These are phyloP conservation scores for Gymnodraco acuticeps DNA, from an alignment of 2,797 vertebrate genomes.

Conservation along the genomic window DNA sequence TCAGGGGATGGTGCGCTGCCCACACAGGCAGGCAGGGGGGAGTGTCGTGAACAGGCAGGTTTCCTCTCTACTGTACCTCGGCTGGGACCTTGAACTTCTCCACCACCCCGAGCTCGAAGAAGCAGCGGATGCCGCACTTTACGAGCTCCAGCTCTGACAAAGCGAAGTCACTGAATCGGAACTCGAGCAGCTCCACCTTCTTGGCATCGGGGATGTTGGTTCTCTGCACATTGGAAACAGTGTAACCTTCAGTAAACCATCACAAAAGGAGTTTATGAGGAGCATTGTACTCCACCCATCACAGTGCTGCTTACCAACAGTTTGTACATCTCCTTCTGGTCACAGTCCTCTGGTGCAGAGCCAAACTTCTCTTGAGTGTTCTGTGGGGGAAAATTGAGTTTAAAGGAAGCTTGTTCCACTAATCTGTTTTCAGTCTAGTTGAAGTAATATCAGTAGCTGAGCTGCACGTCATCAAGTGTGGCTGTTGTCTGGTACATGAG, in stretches of 20 bases:
- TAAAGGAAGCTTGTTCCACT: background rate
- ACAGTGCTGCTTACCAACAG: constrained; percentile 87
- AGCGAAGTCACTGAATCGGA: constrained; percentile 93
- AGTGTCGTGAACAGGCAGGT: background rate
- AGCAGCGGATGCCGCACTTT: constrained; percentile 91
- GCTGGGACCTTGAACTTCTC: constrained; percentile 96
- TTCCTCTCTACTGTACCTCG: constrained; percentile 82
- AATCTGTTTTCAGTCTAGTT: background rate
- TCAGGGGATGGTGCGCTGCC: background rate
- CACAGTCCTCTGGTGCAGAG: constrained; percentile 88
- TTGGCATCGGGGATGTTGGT: constrained; percentile 89
- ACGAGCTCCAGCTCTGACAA: constrained; percentile 90
- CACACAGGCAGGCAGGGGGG: background rate
- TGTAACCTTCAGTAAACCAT: background rate
- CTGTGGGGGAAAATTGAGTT: constrained; percentile 72
- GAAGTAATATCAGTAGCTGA: constrained; percentile 61
- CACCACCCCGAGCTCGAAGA: constrained; percentile 94
- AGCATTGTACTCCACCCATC: background rate
- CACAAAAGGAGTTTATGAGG: background rate
- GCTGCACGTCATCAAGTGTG: constrained; percentile 85
- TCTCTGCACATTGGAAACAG: constrained; percentile 77
- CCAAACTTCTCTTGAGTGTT: constrained; percentile 92
- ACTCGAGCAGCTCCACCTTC: constrained; percentile 88
- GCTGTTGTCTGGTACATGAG: constrained; percentile 92
- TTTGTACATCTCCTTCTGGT: constrained; percentile 90